Percentiles rank a stretch among this genome's conserved stretches.
Evolutionary conservation across 2,113 vertebrate species (phyloP).

Genomic region (Cheilinus undulatus): DNA sequence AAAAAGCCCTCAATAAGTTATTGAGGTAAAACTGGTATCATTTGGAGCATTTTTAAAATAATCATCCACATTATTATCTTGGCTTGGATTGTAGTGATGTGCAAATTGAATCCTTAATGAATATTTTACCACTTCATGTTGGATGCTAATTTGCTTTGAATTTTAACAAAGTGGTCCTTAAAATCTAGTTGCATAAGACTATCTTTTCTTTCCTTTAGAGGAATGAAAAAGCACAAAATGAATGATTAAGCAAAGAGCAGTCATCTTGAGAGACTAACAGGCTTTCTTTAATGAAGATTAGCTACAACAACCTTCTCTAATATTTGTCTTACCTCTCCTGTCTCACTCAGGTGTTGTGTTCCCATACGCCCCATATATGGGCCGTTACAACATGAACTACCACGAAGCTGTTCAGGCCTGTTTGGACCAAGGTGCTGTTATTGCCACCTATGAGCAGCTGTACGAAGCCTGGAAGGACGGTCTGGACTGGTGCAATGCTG

Average conservation of each 20-base stretch:
- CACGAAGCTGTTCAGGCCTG: slow-evolving; percentile 87
- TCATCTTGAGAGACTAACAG: background rate
- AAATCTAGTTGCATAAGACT: background rate
- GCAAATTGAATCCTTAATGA: background rate
- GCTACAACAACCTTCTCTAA: background rate
- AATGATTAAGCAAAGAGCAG: slow-evolving; percentile 29
- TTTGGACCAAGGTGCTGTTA: slow-evolving; percentile 85
- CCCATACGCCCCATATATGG: slow-evolving; percentile 88
- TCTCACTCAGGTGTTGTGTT: slow-evolving; percentile 89
- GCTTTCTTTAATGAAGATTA: slow-evolving; percentile 7
- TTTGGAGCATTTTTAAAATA: background rate
- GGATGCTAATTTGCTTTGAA: background rate
- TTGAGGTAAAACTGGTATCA: background rate
- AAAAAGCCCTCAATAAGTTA: background rate
- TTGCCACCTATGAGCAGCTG: slow-evolving; percentile 92
- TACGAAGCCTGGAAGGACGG: slow-evolving; percentile 88
- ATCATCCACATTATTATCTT: background rate
- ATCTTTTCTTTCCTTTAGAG: slow-evolving; percentile 6
- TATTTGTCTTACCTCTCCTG: slow-evolving; percentile 23
- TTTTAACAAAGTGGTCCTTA: slow-evolving; percentile 1
- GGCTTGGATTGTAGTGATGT: background rate
- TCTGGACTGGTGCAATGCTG: slow-evolving; percentile 97
- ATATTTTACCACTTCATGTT: background rate
- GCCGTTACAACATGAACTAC: slow-evolving; percentile 94
- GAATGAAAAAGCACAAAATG: slow-evolving; percentile 13